Conservation (phyloP, 1,140 invertebrate species). For the Drosophila aff. region DNA sequence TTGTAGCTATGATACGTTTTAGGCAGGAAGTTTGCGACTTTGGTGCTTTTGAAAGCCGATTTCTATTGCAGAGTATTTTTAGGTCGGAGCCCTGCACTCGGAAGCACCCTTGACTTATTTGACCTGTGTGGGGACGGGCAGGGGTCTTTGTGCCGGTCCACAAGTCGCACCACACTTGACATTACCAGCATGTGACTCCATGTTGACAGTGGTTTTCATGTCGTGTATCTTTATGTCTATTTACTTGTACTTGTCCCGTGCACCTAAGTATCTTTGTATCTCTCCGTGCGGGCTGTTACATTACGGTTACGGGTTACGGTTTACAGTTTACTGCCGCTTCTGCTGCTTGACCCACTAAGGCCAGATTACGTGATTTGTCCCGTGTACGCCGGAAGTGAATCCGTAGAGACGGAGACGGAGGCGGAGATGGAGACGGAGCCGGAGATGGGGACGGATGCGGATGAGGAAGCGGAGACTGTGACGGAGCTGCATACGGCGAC, state of each 20-base stretch:
- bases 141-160: constrained; percentile 19
- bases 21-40: neutral
- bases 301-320: constrained; percentile 32
- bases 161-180: constrained; percentile 37
- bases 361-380: constrained; percentile 76
- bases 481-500: neutral
- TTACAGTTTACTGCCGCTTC: constrained; percentile 53
- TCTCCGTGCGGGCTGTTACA: constrained; percentile 38
- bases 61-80: constrained; percentile 40
- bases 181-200: constrained; percentile 32
- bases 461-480: constrained; percentile 18
- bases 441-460: neutral
- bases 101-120: constrained; percentile 15
- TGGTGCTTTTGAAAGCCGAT: constrained; percentile 6
- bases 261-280: constrained; percentile 24
- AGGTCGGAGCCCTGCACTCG: constrained; percentile 21
- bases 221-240: constrained; percentile 57
- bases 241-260: constrained; percentile 41
- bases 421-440: constrained; percentile 15
- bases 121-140: constrained; percentile 4
- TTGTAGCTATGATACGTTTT: neutral
- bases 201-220: constrained; percentile 49
- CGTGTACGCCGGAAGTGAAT: constrained; percentile 39
- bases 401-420: constrained; percentile 33
- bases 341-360: constrained; percentile 65